phyloP scores from a whole-genome alignment of 1,140 invertebrate genomes.

The Drosophila aff. region DNA sequence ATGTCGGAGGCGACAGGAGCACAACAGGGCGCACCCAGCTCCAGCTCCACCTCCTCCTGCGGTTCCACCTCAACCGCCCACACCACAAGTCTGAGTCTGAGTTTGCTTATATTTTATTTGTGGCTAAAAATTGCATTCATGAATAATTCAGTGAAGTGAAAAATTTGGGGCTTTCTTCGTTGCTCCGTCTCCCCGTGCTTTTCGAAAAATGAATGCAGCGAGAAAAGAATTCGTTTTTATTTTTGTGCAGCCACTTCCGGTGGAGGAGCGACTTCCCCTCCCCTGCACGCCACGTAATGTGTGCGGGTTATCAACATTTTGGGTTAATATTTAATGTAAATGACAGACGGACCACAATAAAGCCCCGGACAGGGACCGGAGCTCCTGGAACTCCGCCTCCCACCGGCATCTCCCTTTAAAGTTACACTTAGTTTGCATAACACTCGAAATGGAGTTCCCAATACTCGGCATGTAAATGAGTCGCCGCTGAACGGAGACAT shows the following conservation, averaged over 20 bases:
- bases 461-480: constrained; percentile 63
- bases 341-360: constrained; percentile 59
- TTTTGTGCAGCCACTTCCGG: constrained; percentile 47
- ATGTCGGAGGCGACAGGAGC: constrained; percentile 61
- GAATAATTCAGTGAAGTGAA: constrained; percentile 82
- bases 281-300: constrained; percentile 55
- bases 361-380: constrained; percentile 27
- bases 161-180: constrained; percentile 67
- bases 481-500: constrained; percentile 63
- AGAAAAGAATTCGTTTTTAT: constrained; percentile 65
- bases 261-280: constrained; percentile 16
- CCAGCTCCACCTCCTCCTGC: constrained; percentile 13
- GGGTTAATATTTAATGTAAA: constrained; percentile 83
- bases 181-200: constrained; percentile 28
- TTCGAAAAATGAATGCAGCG: constrained; percentile 39
- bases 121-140: constrained; percentile 82
- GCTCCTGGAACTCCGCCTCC: not conserved
- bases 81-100: constrained; percentile 23
- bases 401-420: constrained; percentile 13
- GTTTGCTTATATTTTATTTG: constrained; percentile 81
- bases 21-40: constrained; percentile 35
- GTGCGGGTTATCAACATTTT: constrained; percentile 76
- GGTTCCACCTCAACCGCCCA: not conserved
- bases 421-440: constrained; percentile 56
- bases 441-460: constrained; percentile 17